Evolutionary conservation across 92 coral and sea anemone species (phyloP).

Genomic region (Zoanthus sociatus): DNA sequence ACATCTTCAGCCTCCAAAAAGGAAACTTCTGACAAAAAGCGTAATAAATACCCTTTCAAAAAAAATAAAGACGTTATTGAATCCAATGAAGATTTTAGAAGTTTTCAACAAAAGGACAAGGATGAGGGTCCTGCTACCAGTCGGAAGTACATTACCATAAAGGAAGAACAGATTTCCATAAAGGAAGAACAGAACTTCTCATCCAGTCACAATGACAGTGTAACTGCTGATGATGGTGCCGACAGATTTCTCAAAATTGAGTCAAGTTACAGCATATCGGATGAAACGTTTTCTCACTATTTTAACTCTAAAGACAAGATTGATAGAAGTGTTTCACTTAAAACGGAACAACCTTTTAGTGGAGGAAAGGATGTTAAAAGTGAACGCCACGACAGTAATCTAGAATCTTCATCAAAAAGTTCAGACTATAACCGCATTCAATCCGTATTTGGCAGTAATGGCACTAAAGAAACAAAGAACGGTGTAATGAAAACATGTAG

Average conservation of each 20-base stretch:
- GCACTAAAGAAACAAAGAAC: not conserved
- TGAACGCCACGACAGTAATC: not conserved
- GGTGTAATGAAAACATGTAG: not conserved
- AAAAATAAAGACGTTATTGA: not conserved
- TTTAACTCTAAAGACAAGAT: not conserved
- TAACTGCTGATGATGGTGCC: not conserved
- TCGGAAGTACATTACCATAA: not conserved
- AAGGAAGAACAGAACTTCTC: not conserved
- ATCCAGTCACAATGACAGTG: not conserved
- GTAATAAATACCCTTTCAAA: not conserved
- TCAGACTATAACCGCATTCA: not conserved
- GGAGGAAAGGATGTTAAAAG: not conserved
- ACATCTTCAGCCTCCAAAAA: not conserved
- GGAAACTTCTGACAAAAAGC: not conserved
- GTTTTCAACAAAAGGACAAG: not conserved
- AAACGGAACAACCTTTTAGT: constrained; percentile 1
- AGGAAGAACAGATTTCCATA: too few species aligned
- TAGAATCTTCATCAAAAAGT: not conserved
- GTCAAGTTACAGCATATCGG: constrained; percentile 21
- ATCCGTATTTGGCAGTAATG: not conserved
- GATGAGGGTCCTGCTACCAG: not conserved
- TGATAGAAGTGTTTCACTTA: not conserved
- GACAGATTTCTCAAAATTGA: not conserved
- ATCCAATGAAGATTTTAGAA: not conserved
- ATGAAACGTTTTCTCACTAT: constrained; percentile 13